Percentiles rank a stretch among this genome's conserved stretches.
Conservation (phyloP, 2,113 vertebrate species). For the Hydrochoerus hydrochaeris region DNA sequence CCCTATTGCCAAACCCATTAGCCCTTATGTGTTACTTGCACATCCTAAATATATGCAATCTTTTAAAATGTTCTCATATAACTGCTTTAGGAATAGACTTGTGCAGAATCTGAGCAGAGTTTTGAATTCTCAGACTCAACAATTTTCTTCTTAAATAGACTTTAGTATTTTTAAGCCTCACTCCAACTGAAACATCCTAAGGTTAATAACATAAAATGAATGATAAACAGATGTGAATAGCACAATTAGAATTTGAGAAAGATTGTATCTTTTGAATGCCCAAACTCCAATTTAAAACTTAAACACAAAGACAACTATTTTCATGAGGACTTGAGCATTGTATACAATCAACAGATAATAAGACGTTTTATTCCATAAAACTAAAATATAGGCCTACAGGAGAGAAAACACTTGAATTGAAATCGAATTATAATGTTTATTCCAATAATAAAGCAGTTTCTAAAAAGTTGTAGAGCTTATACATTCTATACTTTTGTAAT, state of each 20-base stretch:
- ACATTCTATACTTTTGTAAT: background rate
- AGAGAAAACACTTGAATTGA: conserved; percentile 26
- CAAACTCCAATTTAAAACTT: conserved; percentile 57
- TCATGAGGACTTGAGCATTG: conserved; percentile 13
- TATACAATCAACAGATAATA: conserved; percentile 10
- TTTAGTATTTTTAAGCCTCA: conserved; percentile 40
- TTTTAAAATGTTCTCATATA: conserved; percentile 41
- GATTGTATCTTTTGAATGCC: background rate
- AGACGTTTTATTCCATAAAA: conserved; percentile 27
- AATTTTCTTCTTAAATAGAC: conserved; percentile 18
- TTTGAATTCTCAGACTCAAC: background rate
- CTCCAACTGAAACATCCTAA: background rate
- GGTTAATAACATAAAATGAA: conserved; percentile 39
- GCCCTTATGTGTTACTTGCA: background rate
- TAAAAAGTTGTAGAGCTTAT: conserved; percentile 15
- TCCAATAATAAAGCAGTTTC: background rate
- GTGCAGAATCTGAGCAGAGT: background rate
- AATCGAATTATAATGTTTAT: conserved; percentile 45
- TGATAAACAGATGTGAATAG: conserved; percentile 31
- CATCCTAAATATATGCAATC: conserved; percentile 32
- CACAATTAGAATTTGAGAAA: conserved; percentile 46
- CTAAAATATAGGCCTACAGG: background rate
- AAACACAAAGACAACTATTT: conserved; percentile 51
- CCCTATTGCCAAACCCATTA: conserved; percentile 1
- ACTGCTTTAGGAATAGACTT: background rate